These are phyloP conservation scores for Zaprionus camerounensis DNA, from an alignment of 1,140 invertebrate species.

Conservation along the genomic window DNA sequence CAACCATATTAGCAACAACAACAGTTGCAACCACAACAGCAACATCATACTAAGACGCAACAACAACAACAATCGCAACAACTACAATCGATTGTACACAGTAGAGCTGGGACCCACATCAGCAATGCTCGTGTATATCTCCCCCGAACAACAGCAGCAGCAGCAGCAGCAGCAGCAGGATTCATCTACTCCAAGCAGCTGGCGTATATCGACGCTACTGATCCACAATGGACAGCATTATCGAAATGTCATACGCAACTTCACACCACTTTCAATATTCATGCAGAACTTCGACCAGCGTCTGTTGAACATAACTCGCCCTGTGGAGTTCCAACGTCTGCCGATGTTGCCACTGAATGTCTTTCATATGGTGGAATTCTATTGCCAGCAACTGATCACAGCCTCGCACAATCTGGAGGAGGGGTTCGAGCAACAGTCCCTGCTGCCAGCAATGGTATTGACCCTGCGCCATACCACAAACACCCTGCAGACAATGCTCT, in stretches of 20 bases:
- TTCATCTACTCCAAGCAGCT: not conserved
- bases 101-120: not conserved
- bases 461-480: not conserved
- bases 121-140: not conserved
- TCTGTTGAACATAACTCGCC: not conserved
- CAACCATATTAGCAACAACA: not conserved
- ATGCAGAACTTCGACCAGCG: not conserved
- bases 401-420: constrained; percentile 3
- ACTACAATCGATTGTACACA: not conserved
- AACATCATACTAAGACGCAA: not conserved
- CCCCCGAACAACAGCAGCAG: not conserved
- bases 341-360: not conserved
- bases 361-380: not conserved
- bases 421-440: not conserved
- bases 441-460: not conserved
- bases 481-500: constrained; percentile 1
- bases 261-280: not conserved
- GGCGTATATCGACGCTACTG: constrained; percentile 20
- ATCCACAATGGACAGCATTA: constrained; percentile 23
- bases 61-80: not conserved
- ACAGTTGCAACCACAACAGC: not conserved
- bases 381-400: constrained; percentile 10
- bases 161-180: not conserved
- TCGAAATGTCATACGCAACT: constrained; percentile 13
- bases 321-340: not conserved